phyloP scores from a whole-genome alignment of 1,140 invertebrate species.

The Uloborus diversus region DNA sequence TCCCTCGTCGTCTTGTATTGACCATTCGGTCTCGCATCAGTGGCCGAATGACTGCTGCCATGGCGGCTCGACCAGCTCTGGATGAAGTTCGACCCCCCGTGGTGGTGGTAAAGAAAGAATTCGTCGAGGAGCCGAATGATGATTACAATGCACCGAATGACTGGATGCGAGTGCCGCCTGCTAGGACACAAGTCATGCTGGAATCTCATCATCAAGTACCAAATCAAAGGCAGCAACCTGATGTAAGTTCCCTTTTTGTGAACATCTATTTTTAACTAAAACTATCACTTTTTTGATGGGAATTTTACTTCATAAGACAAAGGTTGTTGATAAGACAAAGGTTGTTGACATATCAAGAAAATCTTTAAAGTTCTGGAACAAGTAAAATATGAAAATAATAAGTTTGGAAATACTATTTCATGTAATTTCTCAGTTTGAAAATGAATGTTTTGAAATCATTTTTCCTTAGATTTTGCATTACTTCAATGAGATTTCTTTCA shows the following conservation, averaged over 20 bases:
- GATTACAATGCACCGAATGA: constrained; percentile 38
- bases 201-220: constrained; percentile 22
- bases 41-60: constrained; percentile 35
- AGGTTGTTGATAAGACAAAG: no score
- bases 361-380: no score
- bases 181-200: constrained; percentile 44
- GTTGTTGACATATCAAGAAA: no score
- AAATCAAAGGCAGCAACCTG: constrained; percentile 38
- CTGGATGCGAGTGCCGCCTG: constrained; percentile 24
- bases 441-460: no score
- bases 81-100: constrained; percentile 52
- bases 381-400: no score
- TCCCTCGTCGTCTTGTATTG: constrained; percentile 91
- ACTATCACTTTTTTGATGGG: no score
- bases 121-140: constrained; percentile 48
- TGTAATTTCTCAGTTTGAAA: no score
- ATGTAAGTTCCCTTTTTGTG: constrained; percentile 15
- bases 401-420: no score
- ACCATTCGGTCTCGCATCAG: constrained; percentile 77
- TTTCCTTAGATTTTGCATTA: no score
- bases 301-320: no score
- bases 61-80: constrained; percentile 6
- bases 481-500: no score
- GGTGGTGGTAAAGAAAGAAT: constrained; percentile 57
- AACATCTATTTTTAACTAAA: no score